These are phyloP conservation scores for Leucophenga varia DNA, from an alignment of 1,140 invertebrate species.

Conservation along the genomic window DNA sequence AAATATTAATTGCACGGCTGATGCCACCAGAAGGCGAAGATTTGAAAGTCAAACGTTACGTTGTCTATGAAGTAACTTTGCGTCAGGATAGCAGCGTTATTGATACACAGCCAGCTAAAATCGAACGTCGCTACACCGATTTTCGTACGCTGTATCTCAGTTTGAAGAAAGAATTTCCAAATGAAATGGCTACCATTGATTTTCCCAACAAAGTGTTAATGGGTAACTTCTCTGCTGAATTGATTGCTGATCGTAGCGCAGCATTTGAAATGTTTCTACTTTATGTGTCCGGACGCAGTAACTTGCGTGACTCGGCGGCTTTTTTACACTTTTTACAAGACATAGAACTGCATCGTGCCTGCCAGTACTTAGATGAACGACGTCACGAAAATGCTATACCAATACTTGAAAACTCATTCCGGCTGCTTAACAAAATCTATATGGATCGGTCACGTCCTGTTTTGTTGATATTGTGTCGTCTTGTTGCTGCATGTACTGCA, in stretches of 20 bases:
- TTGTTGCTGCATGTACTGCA: slow-evolving; percentile 62
- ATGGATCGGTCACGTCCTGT: slow-evolving; percentile 70
- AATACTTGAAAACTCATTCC: slow-evolving; percentile 70
- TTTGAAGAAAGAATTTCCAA: slow-evolving; percentile 64
- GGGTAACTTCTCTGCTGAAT: slow-evolving; percentile 73
- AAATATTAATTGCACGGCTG: slow-evolving; percentile 59
- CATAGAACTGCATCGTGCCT: slow-evolving; percentile 65
- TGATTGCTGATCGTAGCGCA: slow-evolving; percentile 69
- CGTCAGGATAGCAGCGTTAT: slow-evolving; percentile 58
- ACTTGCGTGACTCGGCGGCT: slow-evolving; percentile 63
- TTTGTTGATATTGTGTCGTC: slow-evolving; percentile 69
- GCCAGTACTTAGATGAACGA: slow-evolving; percentile 62
- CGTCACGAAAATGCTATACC: slow-evolving; percentile 66
- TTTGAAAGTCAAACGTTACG: slow-evolving; percentile 64
- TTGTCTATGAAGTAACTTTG: slow-evolving; percentile 65
- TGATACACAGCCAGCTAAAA: slow-evolving; percentile 64
- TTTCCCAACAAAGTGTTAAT: slow-evolving; percentile 76
- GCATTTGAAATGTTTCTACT: slow-evolving; percentile 72
- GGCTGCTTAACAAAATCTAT: slow-evolving; percentile 72
- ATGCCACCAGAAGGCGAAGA: slow-evolving; percentile 52
- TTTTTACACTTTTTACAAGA: slow-evolving; percentile 71
- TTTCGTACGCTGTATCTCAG: slow-evolving; percentile 69
- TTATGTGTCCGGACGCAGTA: slow-evolving; percentile 61
- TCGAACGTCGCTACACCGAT: slow-evolving; percentile 75
- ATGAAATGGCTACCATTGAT: slow-evolving; percentile 60